phyloP scores from a whole-genome alignment of 2,797 vertebrate genomes.

The Gymnoscopelus microlampas region DNA sequence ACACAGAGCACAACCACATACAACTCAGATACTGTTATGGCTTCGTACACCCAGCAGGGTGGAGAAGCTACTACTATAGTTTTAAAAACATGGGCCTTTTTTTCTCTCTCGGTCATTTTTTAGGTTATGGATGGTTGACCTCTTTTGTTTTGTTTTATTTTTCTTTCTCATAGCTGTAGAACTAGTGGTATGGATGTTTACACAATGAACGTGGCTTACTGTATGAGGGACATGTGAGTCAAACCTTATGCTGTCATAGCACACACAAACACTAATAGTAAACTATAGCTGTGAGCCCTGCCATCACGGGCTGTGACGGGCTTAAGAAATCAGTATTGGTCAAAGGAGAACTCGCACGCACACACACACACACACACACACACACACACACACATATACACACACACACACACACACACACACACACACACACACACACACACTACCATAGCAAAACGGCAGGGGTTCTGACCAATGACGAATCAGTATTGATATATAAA shows the following conservation, averaged over 20 bases:
- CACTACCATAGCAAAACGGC: constrained; percentile 19
- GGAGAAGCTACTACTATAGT: constrained; percentile 35
- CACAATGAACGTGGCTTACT: constrained; percentile 63
- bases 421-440: constrained; percentile 32
- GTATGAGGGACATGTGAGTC: constrained; percentile 51
- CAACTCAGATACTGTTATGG: constrained; percentile 66
- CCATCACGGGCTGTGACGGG: background rate
- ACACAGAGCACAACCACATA: constrained; percentile 77
- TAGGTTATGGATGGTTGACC: background rate
- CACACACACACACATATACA: background rate
- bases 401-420: constrained; percentile 23
- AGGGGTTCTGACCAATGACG: background rate
- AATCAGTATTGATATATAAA: background rate
- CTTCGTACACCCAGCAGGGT: constrained; percentile 62
- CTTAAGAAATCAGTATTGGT: background rate
- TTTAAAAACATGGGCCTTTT: constrained; percentile 9
- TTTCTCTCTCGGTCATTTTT: constrained; percentile 13
- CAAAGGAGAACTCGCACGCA: background rate
- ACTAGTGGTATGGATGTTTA: constrained; percentile 66
- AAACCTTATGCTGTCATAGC: constrained; percentile 64
- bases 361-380: background rate
- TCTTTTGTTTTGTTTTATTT: constrained; percentile 34
- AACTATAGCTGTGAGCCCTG: too few relatives aligned
- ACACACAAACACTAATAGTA: constrained; percentile 15
- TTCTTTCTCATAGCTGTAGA: constrained; percentile 65